Base-by-base conservation (phyloP, 2,797 vertebrate genomes). In the Gymnothorax javanicus region DNA sequence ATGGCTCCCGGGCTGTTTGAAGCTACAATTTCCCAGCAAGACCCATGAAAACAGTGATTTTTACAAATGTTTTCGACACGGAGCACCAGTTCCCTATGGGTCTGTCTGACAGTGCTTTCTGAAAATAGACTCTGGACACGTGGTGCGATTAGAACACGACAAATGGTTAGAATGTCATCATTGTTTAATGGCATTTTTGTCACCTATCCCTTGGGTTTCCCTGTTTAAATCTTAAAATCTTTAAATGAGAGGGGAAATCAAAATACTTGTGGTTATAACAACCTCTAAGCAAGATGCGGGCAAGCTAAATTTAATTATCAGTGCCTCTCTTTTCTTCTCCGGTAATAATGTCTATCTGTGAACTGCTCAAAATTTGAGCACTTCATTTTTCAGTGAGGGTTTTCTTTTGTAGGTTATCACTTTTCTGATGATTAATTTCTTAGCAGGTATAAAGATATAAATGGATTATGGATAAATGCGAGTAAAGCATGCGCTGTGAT, bases 121-220 rank as follows among this genome's bases (percentile, higher is more conserved):
- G 6, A 43, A 79, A 81, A 81, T 56, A n/a, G 20, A 81, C 77
- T 81, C 77, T n/a, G 50, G 77, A 81, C 77, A 81, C 20, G 20
- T 81, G 73, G 43, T n/a, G 43, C 52, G 33, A 77, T 50, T 77
- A 7, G 77, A 52, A 81, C 52, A 56, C 54, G 5, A 33, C 52
- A 56, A 56, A 81, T 13, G 3, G 3, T 4, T 81, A 52, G 17
- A 81, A 56, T 81, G 20, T 56, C 20, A 15, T 81, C 52, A 54
- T 81, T 56, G 20, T 81, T 54, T n/a, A 56, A 56, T 81, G 11
- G 2, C 7, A 23, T 8, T 77, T 81, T 81, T 79, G 50, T 79
- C 77, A 81, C 77, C 77, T 81, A 52, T 81, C 77, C 52, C 43
- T 81, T 56, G 7, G 54, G 50, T 81, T 54, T 81, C 77, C 56